Evolutionary conservation across 2,797 vertebrate species (phyloP).

Genomic region (Hypotaenidia okinawae): DNA sequence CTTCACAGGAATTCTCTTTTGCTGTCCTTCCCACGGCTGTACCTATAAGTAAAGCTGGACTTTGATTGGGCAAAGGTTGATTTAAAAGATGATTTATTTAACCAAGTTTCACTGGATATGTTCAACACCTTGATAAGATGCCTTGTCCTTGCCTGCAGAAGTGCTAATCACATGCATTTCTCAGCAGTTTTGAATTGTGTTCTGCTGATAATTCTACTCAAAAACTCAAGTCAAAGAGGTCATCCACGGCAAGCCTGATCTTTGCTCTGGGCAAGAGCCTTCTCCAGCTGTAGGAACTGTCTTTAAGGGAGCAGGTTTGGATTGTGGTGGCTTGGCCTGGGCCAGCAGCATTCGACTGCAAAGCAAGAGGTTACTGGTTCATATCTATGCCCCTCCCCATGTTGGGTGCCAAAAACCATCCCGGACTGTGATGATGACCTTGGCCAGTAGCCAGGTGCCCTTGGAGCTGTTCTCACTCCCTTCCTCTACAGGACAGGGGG

Average conservation of each 20-base stretch:
- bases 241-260: neutral
- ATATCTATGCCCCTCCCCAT: neutral
- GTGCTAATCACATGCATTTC: slow-evolving; percentile 13
- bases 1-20: neutral
- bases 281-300: neutral
- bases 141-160: slow-evolving; percentile 49
- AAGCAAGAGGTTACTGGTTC: neutral
- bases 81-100: slow-evolving; percentile 95
- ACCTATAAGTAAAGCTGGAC: slow-evolving; percentile 77
- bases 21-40: neutral
- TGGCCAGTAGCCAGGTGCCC: neutral
- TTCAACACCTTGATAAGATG: slow-evolving; percentile 67
- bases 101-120: slow-evolving; percentile 69
- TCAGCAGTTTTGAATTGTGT: neutral
- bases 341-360: neutral
- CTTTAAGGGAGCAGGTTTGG: neutral
- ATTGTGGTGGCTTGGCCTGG: neutral
- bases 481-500: neutral
- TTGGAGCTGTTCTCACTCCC: neutral
- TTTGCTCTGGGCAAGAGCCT: neutral
- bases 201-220: neutral
- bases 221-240: neutral
- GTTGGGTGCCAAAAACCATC: neutral
- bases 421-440: neutral
- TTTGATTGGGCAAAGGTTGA: slow-evolving; percentile 92